These are phyloP conservation scores for Erebia ligea DNA, from an alignment of 2,888 invertebrate genomes.

Conservation along the genomic window DNA sequence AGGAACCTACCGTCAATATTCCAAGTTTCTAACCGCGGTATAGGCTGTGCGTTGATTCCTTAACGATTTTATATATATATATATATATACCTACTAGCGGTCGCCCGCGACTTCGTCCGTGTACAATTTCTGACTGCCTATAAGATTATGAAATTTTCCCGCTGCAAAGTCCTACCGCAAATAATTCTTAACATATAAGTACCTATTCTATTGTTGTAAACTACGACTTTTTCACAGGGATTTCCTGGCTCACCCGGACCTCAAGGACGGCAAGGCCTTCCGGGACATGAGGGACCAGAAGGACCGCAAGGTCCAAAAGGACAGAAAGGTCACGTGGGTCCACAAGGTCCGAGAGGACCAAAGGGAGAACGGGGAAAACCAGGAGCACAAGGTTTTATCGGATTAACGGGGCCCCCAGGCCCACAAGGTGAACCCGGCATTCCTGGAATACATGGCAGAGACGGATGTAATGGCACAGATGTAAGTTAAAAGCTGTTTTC, in stretches of 20 bases:
- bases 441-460: constrained; percentile 92
- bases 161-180: too few species aligned
- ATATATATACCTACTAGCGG: too few species aligned
- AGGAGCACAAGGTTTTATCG: constrained; percentile 95
- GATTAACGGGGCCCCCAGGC: constrained; percentile 78
- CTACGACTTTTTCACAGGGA: constrained; percentile 18
- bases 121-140: too few species aligned
- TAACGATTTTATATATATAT: too few species aligned
- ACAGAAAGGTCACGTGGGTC: constrained; percentile 93
- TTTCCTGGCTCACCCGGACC: constrained; percentile 87
- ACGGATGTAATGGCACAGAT: constrained; percentile 98
- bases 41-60: too few species aligned
- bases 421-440: constrained; percentile 86
- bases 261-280: constrained; percentile 88
- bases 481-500: constrained; percentile 79
- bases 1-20: too few species aligned
- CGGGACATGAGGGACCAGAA: constrained; percentile 92
- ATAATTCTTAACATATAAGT: too few species aligned
- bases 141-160: too few species aligned
- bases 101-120: too few species aligned
- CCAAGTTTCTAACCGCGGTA: too few species aligned
- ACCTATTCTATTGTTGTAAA: too few species aligned
- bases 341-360: constrained; percentile 90
- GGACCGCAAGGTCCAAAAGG: constrained; percentile 95
- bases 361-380: constrained; percentile 94